Conservation (phyloP, 2,888 invertebrate genomes). For the Matsumyia berberina region DNA sequence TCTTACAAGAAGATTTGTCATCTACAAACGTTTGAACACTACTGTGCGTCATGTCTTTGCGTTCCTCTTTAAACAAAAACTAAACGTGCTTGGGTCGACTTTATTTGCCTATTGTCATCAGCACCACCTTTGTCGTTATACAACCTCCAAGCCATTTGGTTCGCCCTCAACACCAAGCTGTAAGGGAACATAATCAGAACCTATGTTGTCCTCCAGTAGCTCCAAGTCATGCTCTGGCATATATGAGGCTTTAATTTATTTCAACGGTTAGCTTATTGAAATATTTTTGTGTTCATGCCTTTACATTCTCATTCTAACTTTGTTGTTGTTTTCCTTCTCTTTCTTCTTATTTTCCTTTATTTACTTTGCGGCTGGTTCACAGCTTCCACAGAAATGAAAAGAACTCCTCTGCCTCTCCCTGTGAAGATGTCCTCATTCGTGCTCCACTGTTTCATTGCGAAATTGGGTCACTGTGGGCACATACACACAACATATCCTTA, state of each 20-base stretch:
- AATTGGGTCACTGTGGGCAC: constrained; percentile 67
- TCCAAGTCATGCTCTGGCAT: constrained; percentile 58
- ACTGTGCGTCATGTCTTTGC: constrained; percentile 43
- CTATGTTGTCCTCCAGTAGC: constrained; percentile 29
- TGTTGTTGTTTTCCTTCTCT: background rate
- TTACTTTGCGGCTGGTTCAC: constrained; percentile 54
- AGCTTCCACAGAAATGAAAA: constrained; percentile 39
- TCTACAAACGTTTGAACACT: constrained; percentile 4
- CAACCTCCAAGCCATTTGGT: constrained; percentile 37
- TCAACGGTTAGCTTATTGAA: constrained; percentile 67
- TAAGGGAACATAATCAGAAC: constrained; percentile 35
- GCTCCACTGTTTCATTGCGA: constrained; percentile 47
- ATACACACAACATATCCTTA: constrained; percentile 29
- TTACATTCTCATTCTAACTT: constrained; percentile 40
- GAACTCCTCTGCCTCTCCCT: constrained; percentile 44
- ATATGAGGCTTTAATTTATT: constrained; percentile 58
- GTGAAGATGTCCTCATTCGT: constrained; percentile 59
- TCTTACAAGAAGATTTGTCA: too few relatives aligned
- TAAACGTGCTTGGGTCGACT: constrained; percentile 71
- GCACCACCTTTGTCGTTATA: constrained; percentile 58
- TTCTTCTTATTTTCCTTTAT: constrained; percentile 31
- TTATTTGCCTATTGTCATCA: constrained; percentile 72
- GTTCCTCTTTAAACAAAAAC: constrained; percentile 43
- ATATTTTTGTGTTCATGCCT: constrained; percentile 52
- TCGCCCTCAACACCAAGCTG: constrained; percentile 31